Evolutionary conservation across 2,888 invertebrate species (phyloP).

Genomic region (Tipula unca): DNA sequence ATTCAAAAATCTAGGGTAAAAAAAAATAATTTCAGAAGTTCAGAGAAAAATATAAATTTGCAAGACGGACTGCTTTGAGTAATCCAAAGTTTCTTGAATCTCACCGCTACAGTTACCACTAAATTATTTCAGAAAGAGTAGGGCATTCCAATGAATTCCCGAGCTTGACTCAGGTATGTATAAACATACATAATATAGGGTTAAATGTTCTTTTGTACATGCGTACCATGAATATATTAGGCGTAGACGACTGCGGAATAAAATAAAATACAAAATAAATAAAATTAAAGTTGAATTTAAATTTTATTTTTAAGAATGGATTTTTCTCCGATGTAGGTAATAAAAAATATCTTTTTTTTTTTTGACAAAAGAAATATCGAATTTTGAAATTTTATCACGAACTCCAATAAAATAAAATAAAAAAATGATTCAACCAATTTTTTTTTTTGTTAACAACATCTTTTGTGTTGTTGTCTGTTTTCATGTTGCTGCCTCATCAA

Average conservation of each 20-base stretch:
- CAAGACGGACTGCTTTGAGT: too few relatives aligned
- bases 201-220: background rate
- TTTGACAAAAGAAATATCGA: background rate
- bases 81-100: too few relatives aligned
- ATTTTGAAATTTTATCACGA: background rate
- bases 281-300: background rate
- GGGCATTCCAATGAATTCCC: too few relatives aligned
- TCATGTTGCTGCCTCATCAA: background rate
- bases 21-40: too few relatives aligned
- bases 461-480: background rate
- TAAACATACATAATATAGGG: too few relatives aligned
- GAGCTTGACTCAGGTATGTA: too few relatives aligned
- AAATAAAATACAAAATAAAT: background rate
- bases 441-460: background rate
- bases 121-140: too few relatives aligned
- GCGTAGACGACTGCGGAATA: conserved; percentile 14
- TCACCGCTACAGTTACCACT: too few relatives aligned
- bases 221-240: background rate
- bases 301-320: background rate
- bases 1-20: too few relatives aligned
- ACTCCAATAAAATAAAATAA: background rate
- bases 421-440: background rate
- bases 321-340: conserved; percentile 4
- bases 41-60: too few relatives aligned
- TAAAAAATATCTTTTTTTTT: background rate